phyloP scores from a whole-genome alignment of 2,888 invertebrate genomes.

The Nysson spinosus region DNA sequence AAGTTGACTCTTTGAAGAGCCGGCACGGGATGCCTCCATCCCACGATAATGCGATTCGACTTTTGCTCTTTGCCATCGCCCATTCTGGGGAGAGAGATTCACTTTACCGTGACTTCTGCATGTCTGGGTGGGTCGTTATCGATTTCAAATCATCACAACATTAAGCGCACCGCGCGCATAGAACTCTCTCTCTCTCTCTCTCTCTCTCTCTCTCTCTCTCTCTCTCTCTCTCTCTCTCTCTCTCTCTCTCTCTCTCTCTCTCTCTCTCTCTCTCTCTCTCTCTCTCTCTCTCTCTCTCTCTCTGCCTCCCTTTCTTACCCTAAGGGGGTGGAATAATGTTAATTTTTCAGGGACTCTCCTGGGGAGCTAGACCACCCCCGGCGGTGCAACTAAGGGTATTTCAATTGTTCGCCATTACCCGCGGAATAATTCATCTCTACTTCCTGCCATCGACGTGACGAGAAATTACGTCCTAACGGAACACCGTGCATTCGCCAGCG shows the following conservation, averaged over 20 bases:
- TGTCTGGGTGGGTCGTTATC: slow-evolving; percentile 61
- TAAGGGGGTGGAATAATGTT: slow-evolving; percentile 45
- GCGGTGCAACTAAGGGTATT: slow-evolving; percentile 61
- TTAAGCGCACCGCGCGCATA: slow-evolving; percentile 47
- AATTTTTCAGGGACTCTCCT: slow-evolving; percentile 57
- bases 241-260: not conserved
- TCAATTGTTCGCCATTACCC: slow-evolving; percentile 67
- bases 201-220: slow-evolving; percentile 7
- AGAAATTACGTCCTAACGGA: slow-evolving; percentile 56
- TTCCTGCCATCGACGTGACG: slow-evolving; percentile 63
- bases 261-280: not conserved
- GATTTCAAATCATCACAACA: slow-evolving; percentile 69
- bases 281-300: not conserved
- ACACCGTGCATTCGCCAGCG: slow-evolving; percentile 15
- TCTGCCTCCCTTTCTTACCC: not conserved
- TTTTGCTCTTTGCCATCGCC: slow-evolving; percentile 43
- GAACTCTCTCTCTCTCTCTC: slow-evolving; percentile 13
- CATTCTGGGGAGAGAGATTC: slow-evolving; percentile 44
- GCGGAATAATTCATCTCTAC: slow-evolving; percentile 66
- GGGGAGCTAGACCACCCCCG: slow-evolving; percentile 37
- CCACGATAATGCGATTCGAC: slow-evolving; percentile 53
- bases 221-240: slow-evolving; percentile 9
- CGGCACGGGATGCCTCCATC: slow-evolving; percentile 25
- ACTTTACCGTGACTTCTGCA: slow-evolving; percentile 57
- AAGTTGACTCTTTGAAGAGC: slow-evolving; percentile 48